These are phyloP conservation scores for Odontothrips loti DNA, from an alignment of 2,888 invertebrate genomes.

Conservation along the genomic window DNA sequence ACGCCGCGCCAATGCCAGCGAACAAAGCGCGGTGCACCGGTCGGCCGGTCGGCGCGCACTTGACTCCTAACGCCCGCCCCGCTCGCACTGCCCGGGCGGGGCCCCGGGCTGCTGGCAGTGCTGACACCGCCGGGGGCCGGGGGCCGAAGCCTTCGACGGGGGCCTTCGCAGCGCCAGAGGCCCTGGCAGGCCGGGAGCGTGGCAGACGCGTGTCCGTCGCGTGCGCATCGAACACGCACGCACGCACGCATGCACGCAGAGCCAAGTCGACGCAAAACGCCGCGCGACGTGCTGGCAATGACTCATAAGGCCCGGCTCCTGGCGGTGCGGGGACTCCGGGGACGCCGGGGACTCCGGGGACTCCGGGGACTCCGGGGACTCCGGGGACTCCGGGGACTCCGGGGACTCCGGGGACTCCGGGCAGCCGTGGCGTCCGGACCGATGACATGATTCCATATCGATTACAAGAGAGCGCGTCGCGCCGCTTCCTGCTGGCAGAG, in stretches of 20 bases:
- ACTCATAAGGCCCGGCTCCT: neutral
- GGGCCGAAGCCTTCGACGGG: too few species aligned
- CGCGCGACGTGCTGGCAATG: neutral
- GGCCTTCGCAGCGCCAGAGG: too few species aligned
- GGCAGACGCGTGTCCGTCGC: neutral
- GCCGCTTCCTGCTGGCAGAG: neutral
- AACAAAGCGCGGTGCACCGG: neutral
- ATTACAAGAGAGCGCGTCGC: neutral
- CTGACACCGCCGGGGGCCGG: too few species aligned
- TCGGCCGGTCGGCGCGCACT: neutral
- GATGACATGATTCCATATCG: neutral
- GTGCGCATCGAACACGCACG: neutral
- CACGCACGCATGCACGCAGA: neutral
- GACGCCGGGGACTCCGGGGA: too few species aligned
- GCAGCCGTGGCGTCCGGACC: neutral
- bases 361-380: too few species aligned
- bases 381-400: too few species aligned
- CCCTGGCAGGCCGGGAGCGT: too few species aligned
- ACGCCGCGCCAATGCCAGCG: conserved; percentile 50
- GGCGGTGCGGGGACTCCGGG: neutral
- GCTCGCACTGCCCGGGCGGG: too few species aligned
- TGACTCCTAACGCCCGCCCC: neutral
- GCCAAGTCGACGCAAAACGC: neutral
- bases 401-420: too few species aligned
- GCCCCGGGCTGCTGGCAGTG: too few species aligned